Base-by-base conservation (phyloP, 2,113 vertebrate species). In the Ageneiosus marmoratus region DNA sequence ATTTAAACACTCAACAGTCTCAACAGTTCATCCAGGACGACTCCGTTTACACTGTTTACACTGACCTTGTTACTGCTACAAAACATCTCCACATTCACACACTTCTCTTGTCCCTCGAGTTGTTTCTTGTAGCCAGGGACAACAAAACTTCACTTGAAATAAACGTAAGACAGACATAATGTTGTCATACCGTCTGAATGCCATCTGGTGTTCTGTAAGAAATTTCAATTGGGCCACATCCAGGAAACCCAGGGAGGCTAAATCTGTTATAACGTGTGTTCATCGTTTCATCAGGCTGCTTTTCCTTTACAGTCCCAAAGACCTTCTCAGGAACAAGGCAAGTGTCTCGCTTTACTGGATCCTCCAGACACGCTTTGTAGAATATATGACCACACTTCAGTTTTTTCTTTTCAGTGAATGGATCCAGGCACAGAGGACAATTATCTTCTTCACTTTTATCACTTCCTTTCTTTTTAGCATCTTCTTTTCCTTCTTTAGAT, bases 201-300 rank as follows among this genome's bases (percentile, higher is more conserved):
- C 92, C 93, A 53, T 0, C 0, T 29, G 0, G 70, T 79, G 94
- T 90, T 0, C 3, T 0, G 70, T 94, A 94, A 3, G 0, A 0
- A n/a, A 94, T 93, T 0, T 0, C 0, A 55, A 93, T 93, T 0
- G 27, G 53, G 13, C 53, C 56, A 7, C 12, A 89, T 2, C 0
- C 0, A 29, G 0, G 0, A 80, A 1, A 94, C 70, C 93, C 92
- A 65, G 11, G 85, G 0, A 94, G 89, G 5, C 0, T 0, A 0
- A 0, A 0, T 0, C 0, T n/a, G 3, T 0, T 0, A 12, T 22
- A 0, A 0, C 0, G 0, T 0, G 0, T 0, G 0, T 0, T 0
- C 90, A 94, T 93, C 0, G 0, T 8, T 83, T 93, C 93, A 0
- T 24, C 0, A 0, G 94, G 94, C 88, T 94, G 94, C 79, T 92